Conservation (phyloP, 92 coral and sea anemone species). For the Micromussa lordhowensis region DNA sequence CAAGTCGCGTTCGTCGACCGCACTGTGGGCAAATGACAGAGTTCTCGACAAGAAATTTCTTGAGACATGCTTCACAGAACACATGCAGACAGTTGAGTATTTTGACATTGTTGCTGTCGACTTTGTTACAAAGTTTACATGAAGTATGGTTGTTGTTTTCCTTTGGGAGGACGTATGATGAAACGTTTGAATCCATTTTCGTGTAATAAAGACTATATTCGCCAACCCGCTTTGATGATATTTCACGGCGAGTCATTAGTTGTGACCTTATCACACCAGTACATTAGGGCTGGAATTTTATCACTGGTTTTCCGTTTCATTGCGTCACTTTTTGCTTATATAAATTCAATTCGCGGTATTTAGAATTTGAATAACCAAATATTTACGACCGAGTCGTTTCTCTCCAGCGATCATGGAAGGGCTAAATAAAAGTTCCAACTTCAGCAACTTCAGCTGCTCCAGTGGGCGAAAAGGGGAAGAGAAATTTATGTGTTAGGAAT, state of each 20-base stretch:
- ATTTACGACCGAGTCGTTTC: not conserved
- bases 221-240: not conserved
- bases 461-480: not conserved
- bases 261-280: not conserved
- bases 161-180: slow-evolving; percentile 21
- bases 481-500: not conserved
- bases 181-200: slow-evolving; percentile 10
- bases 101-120: slow-evolving; percentile 15
- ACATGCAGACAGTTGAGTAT: slow-evolving; percentile 42
- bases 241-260: not conserved
- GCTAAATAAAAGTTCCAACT: not conserved
- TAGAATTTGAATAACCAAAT: not conserved
- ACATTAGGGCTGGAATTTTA: not conserved
- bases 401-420: not conserved
- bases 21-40: slow-evolving; percentile 40
- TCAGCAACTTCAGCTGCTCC: not conserved
- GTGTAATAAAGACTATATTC: not conserved
- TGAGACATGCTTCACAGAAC: slow-evolving; percentile 51
- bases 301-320: slow-evolving; percentile 18
- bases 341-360: not conserved
- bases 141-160: slow-evolving; percentile 1
- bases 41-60: slow-evolving; percentile 32
- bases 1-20: slow-evolving; percentile 31
- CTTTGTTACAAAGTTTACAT: slow-evolving; percentile 37
- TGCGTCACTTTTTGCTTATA: slow-evolving; percentile 33